These are phyloP conservation scores for Acanthopleura granulata DNA, from an alignment of 2,888 invertebrate species.

Conservation along the genomic window DNA sequence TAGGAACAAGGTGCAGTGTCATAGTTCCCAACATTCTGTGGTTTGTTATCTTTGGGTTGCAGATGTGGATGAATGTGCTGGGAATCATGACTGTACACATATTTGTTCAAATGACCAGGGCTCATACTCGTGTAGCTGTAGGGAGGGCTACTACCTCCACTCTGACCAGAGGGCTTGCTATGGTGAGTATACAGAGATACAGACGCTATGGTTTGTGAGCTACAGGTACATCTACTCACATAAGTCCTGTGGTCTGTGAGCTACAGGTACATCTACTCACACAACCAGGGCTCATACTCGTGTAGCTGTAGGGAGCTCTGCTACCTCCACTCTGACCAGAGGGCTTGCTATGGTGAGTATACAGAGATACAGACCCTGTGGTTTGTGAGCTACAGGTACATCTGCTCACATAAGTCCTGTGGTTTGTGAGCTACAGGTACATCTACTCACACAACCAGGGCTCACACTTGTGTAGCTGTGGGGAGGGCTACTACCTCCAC, in stretches of 20 bases:
- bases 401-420: too few species aligned
- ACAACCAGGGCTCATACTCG: too few species aligned
- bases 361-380: too few species aligned
- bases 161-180: background rate
- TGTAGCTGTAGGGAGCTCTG: too few species aligned
- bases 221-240: background rate
- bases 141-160: background rate
- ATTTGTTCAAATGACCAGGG: background rate
- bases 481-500: background rate
- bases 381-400: too few species aligned
- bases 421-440: background rate
- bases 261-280: too few species aligned
- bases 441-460: background rate
- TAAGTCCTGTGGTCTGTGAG: too few species aligned
- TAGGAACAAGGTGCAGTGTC: too few species aligned
- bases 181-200: background rate
- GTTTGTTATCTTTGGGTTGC: background rate
- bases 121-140: background rate
- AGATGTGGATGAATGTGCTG: background rate
- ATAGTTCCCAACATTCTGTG: too few species aligned
- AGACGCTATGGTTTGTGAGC: too few species aligned
- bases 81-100: background rate
- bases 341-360: too few species aligned
- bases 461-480: background rate
- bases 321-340: too few species aligned